Percentiles rank a stretch among this genome's conserved stretches.
These are phyloP conservation scores for Cinclus cinclus DNA, from an alignment of 2,113 vertebrate species.

Conservation along the genomic window DNA sequence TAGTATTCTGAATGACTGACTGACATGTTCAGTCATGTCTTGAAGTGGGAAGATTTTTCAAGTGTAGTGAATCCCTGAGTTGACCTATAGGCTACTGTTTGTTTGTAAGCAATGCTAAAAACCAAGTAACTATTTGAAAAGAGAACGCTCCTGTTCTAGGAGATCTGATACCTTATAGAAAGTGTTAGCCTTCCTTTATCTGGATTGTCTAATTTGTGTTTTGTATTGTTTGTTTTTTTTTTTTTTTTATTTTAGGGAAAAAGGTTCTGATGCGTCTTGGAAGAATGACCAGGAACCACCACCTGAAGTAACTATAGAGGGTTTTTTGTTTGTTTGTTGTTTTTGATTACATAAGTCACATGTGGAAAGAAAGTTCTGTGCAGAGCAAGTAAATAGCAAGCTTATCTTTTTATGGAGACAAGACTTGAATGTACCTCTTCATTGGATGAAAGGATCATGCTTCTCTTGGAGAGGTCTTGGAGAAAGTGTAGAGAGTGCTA, in stretches of 20 bases:
- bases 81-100: not conserved
- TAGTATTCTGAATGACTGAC: not conserved
- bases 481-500: not conserved
- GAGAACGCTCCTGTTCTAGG: not conserved
- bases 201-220: not conserved
- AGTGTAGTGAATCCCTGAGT: not conserved
- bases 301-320: slow-evolving; percentile 74
- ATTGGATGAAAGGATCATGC: not conserved
- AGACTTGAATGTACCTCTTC: not conserved
- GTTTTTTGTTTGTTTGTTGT: not conserved
- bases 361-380: not conserved
- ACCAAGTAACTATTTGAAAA: not conserved
- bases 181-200: not conserved
- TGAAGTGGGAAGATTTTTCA: not conserved
- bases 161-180: not conserved
- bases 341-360: not conserved
- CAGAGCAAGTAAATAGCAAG: not conserved
- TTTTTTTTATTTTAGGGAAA: slow-evolving; percentile 71
- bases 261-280: slow-evolving; percentile 96
- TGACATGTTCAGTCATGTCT: not conserved
- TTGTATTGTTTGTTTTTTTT: not conserved
- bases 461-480: not conserved
- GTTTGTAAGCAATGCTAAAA: not conserved
- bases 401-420: not conserved
- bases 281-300: slow-evolving; percentile 97